Base-by-base conservation (phyloP, 1,140 invertebrate genomes). In the Bacillus rossius region DNA sequence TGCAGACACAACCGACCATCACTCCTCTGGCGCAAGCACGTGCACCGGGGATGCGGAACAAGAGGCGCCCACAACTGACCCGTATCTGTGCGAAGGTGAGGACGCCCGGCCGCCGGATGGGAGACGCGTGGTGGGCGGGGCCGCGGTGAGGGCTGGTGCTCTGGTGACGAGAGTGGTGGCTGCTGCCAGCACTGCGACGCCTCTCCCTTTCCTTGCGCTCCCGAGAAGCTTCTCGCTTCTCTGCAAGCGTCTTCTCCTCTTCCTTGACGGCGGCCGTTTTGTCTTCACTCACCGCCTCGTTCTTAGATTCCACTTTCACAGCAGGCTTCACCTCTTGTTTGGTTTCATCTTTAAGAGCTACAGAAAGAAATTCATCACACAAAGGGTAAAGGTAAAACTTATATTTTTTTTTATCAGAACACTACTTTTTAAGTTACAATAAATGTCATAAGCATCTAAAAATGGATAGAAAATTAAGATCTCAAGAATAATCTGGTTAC, bases 51-150 rank as follows among this genome's bases (percentile, higher is more conserved):
- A 34, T 4, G 29, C 10, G 10, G 29, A 34, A 34, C 29, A 34
- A 34, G n/a, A 34, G 10, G 29, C 10, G 0, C 3, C 14, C 52
- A 41, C 49, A 16, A 62, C 73, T 76, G 71, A 84, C 82, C 74
- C 79, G 78, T 64, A 85, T 85, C 67, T 84, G 84, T 0, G 79
- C 80, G 68, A 85, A 84, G 3, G 83, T 83, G 1, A 85, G 68
- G 10, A 84, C 79, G 61, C 81, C 81, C 70, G 69, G 37, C 69
- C 70, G 57, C 75, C 75, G 1, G 73, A 66, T 50, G 72, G 76
- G 40, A 69, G 69, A 52, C 54, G 8, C 54, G 53, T 10, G 55
- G 22, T 23, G 54, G 54, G 16, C 25, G 37, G 19, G 41, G n/a
- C 25, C 34, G 14, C 56, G 43, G 19, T 40, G 50, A 38, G 26